Base-by-base conservation (phyloP, 2,888 invertebrate genomes). In the Drosophila imparisetae region DNA sequence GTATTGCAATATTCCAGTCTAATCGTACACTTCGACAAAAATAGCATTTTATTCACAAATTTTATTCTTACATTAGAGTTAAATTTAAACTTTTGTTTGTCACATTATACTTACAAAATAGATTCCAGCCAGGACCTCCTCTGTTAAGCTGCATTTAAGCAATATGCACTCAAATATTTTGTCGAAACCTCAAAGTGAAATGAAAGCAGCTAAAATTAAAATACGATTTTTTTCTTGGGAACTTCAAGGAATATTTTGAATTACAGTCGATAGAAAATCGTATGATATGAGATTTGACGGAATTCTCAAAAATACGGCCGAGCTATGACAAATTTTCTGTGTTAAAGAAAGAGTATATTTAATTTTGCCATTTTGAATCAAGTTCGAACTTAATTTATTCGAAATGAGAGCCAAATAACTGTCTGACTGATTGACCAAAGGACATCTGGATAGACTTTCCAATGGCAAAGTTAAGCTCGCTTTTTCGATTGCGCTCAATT, bases 1-100 rank as follows among this genome's bases (percentile, higher is more conserved):
- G 75, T 86, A 83, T 86, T 86, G 78, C 74, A 76, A 78, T 66
- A 67, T 66, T 66, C 58, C 36, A 53, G 61, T 59, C 62, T 53
- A 49, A 63, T 57, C 42, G 40, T 65, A 21, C 60, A 73, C 74
- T 73, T 21, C 1, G 21, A 38, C 7, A 32, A 64, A 58, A 30
- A 13, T 2, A 13, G 1, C 21, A 0, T 21, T 11, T 1, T 21
- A 6, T 21, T 21, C 3, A 6, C n/a, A 2, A 0, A n/a, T n/a
- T 40, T n/a, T 11, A 42, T n/a, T 38, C 36, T 15, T 15, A 36
- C 1, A 15, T 36, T 36, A 7, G 0, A 38, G 4, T n/a, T 40
- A 40, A n/a, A 4, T 38, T 8, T 38, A 38, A 38, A 10, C 18
- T 18, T 36, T 18, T 7, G 7, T 18, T 18, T 7, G 7, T 36